Conservation (phyloP, 53 echinoderm and acorn worm species). For the Temnopleurus reevesii region DNA sequence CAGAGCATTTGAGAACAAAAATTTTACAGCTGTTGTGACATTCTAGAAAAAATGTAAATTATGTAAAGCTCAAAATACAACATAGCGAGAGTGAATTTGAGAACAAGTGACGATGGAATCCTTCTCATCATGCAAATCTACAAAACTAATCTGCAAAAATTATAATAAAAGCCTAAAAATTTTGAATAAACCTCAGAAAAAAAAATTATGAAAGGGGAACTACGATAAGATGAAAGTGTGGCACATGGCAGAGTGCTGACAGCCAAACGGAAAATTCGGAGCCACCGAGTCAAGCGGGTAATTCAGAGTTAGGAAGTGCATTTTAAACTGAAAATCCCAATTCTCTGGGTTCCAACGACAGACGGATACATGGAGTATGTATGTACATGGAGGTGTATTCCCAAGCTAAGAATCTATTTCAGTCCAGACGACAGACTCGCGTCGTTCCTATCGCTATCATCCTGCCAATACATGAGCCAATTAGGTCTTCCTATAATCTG, state of each 20-base stretch:
- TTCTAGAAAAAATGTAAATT: too few species aligned
- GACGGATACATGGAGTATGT: not conserved
- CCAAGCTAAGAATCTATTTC: not conserved
- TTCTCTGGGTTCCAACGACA: slow-evolving; percentile 15
- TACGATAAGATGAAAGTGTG: not conserved
- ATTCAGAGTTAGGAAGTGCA: slow-evolving; percentile 46
- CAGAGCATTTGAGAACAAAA: too few species aligned
- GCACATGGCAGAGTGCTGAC: slow-evolving; percentile 46
- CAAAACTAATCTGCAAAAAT: slow-evolving; percentile 30
- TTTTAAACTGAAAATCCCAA: slow-evolving; percentile 21
- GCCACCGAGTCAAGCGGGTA: slow-evolving; percentile 41
- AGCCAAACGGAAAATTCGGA: slow-evolving; percentile 37
- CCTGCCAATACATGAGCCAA: slow-evolving; percentile 23
- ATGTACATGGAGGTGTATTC: slow-evolving; percentile 13
- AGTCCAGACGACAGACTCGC: not conserved
- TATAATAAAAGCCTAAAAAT: slow-evolving; percentile 14
- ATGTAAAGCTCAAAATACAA: too few species aligned
- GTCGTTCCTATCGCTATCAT: not conserved
- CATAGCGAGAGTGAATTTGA: too few species aligned
- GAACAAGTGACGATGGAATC: not conserved
- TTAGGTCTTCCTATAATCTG: slow-evolving; percentile 16
- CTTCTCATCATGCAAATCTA: not conserved
- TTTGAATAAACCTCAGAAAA: not conserved
- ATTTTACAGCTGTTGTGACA: too few species aligned
- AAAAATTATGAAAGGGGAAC: not conserved